Evolutionary conservation across 1,140 invertebrate species (phyloP), one percentile per base, ranked within the genome.

Genomic region (Drosophila lowei): DNA sequence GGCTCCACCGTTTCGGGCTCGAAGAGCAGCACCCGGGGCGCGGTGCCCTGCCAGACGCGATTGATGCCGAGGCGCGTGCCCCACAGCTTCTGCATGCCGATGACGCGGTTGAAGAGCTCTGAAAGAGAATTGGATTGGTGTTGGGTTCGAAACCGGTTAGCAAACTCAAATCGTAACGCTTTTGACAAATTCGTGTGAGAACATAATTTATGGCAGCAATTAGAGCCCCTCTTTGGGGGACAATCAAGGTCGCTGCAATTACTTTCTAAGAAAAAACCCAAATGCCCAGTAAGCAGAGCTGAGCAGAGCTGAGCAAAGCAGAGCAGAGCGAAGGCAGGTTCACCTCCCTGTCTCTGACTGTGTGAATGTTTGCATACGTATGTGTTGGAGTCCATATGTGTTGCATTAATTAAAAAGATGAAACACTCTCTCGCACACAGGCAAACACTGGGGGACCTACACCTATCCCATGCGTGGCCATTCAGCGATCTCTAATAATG

Each of bases 1-100:
- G 92, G 92, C 93, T 92, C 92, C 3, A 93, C 92, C 0, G 92
- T 92, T 28, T 91, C 90, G 9, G 93, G 92, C 73, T 93, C 91
- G 42, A 92, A 92, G 28, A 93, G 73, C 18, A 93, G 90, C 11
- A 93, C 89, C 30, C 92, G 92, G 9, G 93, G 92, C 8, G 80
- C 83, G 11, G 81, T 77, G 11, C 92, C 92, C 34, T 93, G 79
- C 93, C 93, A 93, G 4, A 90, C 92, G 62, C 92, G 92, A 73
- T 92, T 93, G 53, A 93, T 88, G 25, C 93, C 93, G 25, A 92
- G 89, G n/a, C 89, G 79, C 60, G 79, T 90, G 44, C 93, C 93
- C 92, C 92, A 93, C 21, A 93, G 52, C 28, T 91, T 86, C 55
- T 91, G 89, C 72, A 92, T 90, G 48, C 92, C 92, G 6, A 92